Evolutionary conservation across 2,888 invertebrate genomes (phyloP).

Genomic region (Eupsilia transversa): DNA sequence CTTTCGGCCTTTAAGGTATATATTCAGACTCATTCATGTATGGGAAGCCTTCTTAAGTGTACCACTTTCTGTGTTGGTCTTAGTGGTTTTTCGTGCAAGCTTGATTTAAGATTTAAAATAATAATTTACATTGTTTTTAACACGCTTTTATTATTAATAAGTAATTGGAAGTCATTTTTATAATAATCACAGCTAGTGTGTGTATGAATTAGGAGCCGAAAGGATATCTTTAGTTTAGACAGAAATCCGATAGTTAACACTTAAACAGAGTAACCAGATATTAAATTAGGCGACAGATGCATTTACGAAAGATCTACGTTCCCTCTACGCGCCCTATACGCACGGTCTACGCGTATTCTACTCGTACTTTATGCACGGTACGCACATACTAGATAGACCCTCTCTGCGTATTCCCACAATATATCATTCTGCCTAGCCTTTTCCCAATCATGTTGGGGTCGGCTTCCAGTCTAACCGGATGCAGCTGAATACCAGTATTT

Average conservation of each 20-base stretch:
- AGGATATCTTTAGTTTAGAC: background rate
- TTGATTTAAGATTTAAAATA: background rate
- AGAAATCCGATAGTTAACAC: background rate
- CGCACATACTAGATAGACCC: too few relatives aligned
- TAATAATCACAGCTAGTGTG: background rate
- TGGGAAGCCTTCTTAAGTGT: conserved; percentile 41
- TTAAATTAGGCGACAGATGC: background rate
- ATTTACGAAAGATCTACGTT: background rate
- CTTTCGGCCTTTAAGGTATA: conserved; percentile 47
- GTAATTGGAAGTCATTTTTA: background rate
- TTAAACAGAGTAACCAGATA: background rate
- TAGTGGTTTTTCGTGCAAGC: background rate
- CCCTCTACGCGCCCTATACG: background rate
- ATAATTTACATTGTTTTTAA: background rate
- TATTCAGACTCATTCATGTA: conserved; percentile 54
- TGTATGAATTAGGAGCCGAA: background rate
- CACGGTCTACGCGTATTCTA: background rate
- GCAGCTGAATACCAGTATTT: too few relatives aligned
- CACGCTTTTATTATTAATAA: too few relatives aligned
- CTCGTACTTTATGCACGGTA: background rate
- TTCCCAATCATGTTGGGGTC: too few relatives aligned
- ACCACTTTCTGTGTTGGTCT: conserved; percentile 16
- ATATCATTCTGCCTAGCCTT: too few relatives aligned
- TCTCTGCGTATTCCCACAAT: too few relatives aligned
- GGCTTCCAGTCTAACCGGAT: too few relatives aligned